phyloP scores from a whole-genome alignment of 2,113 vertebrate species.

The Atrichornis clamosus region DNA sequence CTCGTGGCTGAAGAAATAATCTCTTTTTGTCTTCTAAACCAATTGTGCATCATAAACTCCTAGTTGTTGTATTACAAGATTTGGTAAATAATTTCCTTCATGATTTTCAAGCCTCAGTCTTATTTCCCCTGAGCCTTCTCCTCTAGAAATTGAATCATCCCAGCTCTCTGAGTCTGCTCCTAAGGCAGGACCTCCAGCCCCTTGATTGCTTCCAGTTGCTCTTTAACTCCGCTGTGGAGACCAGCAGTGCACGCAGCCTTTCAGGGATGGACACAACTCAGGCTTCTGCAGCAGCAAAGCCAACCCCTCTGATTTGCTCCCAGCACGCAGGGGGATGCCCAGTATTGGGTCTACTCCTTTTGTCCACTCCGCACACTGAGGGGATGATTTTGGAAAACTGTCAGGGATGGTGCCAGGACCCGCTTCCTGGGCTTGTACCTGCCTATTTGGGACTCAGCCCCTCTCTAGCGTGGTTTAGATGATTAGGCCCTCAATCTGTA shows the following conservation, averaged over 20 bases:
- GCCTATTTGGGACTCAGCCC: not conserved
- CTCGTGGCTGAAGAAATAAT: not conserved
- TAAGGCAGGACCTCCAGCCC: not conserved
- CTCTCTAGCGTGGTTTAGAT: not conserved
- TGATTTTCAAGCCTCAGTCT: not conserved
- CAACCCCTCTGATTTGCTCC: not conserved
- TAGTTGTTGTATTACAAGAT: not conserved
- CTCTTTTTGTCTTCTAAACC: not conserved
- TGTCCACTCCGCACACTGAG: not conserved
- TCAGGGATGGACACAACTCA: not conserved
- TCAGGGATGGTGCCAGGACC: not conserved
- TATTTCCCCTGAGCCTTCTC: not conserved
- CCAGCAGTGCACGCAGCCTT: not conserved
- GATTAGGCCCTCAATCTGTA: rapidly evolving
- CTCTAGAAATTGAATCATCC: not conserved
- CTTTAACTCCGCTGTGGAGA: not conserved
- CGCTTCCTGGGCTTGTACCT: not conserved
- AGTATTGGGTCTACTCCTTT: rapidly evolving
- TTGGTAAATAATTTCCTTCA: not conserved
- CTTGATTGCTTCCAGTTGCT: not conserved
- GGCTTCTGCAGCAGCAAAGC: not conserved
- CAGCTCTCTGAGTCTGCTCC: not conserved
- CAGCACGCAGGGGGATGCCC: rapidly evolving
- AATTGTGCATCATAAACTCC: not conserved
- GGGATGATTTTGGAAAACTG: not conserved